Evolutionary conservation across 2,113 vertebrate genomes (phyloP).

Genomic region (Charina bottae): DNA sequence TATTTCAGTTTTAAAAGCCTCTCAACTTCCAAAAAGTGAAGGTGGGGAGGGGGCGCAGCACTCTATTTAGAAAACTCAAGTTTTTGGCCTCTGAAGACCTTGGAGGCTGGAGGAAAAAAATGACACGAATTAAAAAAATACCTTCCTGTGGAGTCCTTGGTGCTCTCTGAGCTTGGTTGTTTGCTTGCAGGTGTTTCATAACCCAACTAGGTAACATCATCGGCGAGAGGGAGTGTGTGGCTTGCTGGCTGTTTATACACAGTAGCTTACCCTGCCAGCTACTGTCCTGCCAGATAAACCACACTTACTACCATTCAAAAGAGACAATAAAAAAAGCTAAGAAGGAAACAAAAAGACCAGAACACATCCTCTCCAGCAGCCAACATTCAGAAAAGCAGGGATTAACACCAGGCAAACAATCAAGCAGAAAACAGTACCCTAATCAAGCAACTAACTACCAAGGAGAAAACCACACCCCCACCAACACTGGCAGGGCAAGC

Average conservation of each 20-base stretch:
- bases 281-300: not conserved
- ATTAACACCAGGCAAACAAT: not conserved
- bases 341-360: not conserved
- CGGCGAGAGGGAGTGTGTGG: not conserved
- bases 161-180: not conserved
- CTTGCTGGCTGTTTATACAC: not conserved
- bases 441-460: not conserved
- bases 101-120: not conserved
- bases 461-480: not conserved
- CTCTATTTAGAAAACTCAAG: no score
- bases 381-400: not conserved
- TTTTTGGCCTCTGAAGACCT: no score
- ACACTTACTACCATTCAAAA: not conserved
- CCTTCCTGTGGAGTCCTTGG: not conserved
- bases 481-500: not conserved
- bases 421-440: not conserved
- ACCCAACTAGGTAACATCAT: not conserved
- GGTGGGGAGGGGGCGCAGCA: no score
- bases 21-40: no score
- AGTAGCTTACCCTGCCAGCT: not conserved
- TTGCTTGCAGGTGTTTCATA: not conserved
- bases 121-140: not conserved
- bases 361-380: not conserved
- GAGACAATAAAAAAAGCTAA: not conserved
- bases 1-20: no score